phyloP scores from a whole-genome alignment of 1,140 invertebrate genomes.

The Drosophila punjabiensis region DNA sequence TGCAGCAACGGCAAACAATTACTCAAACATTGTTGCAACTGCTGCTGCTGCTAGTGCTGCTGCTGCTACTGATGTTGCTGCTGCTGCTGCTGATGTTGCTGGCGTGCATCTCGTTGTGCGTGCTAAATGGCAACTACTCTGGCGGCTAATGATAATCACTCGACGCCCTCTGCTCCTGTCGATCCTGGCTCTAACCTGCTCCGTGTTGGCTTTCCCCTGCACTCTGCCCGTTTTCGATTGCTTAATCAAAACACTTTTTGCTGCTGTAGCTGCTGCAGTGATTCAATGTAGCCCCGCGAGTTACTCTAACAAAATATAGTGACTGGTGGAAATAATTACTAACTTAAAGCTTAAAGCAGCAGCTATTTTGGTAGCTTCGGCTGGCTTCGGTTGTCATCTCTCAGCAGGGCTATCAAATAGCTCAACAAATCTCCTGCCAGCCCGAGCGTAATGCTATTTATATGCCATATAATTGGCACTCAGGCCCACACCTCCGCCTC shows the following conservation, averaged over 20 bases:
- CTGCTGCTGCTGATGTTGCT: constrained; percentile 26
- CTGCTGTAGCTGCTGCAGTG: constrained; percentile 4
- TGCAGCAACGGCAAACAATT: constrained; percentile 73
- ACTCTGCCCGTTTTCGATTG: constrained; percentile 31
- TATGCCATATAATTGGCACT: constrained; percentile 52
- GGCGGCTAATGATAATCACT: constrained; percentile 80
- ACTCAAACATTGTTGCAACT: constrained; percentile 80
- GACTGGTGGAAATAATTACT: neutral
- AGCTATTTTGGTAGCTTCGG: neutral
- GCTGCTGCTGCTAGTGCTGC: constrained; percentile 28
- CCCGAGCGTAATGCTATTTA: constrained; percentile 50
- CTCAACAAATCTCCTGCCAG: constrained; percentile 44
- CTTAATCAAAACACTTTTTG: constrained; percentile 47
- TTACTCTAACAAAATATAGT: constrained; percentile 20
- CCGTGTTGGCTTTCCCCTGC: neutral
- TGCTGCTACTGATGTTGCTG: constrained; percentile 37
- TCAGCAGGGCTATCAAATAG: constrained; percentile 49
- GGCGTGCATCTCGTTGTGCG: constrained; percentile 64
- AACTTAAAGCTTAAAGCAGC: constrained; percentile 1
- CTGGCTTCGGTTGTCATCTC: constrained; percentile 33
- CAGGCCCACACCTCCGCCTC: neutral
- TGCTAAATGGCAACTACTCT: constrained; percentile 77
- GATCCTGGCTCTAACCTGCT: constrained; percentile 24
- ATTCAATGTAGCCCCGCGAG: constrained; percentile 16
- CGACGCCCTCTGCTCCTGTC: constrained; percentile 42